A percentile compares a stretch with the other conserved stretches of the same genome.
phyloP scores from a whole-genome alignment of 2,113 vertebrate genomes.

The Paradoxurus hermaphroditus region DNA sequence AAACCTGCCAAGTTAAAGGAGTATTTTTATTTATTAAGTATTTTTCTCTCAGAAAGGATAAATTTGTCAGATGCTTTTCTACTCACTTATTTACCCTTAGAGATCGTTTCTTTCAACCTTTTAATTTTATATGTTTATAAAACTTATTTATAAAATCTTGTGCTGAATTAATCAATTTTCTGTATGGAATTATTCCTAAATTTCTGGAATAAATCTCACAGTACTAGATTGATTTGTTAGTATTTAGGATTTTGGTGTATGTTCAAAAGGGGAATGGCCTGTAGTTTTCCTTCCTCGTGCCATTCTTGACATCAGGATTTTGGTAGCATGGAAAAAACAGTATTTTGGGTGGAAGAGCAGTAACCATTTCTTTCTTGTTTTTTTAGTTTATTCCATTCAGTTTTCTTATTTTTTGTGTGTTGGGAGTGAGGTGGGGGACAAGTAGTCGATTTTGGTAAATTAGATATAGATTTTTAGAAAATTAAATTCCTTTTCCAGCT shows the following conservation, averaged over 20 bases:
- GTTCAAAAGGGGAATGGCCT: not conserved
- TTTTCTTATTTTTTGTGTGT: not conserved
- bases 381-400: not conserved
- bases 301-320: not conserved
- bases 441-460: not conserved
- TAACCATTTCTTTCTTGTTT: not conserved
- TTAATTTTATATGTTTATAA: too few species aligned
- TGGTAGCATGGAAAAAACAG: not conserved
- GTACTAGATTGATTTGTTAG: not conserved
- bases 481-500: not conserved
- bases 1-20: conserved; percentile 2
- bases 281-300: not conserved
- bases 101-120: not conserved
- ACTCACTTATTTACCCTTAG: not conserved
- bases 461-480: not conserved
- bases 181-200: not conserved
- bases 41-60: not conserved
- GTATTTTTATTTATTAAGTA: not conserved
- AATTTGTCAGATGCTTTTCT: not conserved
- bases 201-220: not conserved
- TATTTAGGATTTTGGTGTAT: not conserved
- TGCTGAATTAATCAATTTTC: not conserved
- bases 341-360: not conserved
- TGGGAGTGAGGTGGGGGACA: not conserved
- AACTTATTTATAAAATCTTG: too few species aligned